These are phyloP conservation scores for Gyps fulvus DNA, from an alignment of 2,113 vertebrate species.

Conservation along the genomic window DNA sequence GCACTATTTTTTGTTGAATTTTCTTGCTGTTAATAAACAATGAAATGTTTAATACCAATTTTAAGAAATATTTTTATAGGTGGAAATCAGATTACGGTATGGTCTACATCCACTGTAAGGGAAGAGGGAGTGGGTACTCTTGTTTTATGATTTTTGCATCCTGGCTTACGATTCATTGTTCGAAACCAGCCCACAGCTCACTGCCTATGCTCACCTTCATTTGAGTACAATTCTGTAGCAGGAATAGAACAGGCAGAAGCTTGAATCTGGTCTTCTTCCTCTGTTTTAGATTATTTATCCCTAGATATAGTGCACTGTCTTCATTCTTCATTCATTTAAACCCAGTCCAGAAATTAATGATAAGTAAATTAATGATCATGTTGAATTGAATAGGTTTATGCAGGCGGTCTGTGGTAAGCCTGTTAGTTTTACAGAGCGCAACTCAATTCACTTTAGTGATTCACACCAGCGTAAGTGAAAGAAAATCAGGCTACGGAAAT, in stretches of 20 bases:
- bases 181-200: background rate
- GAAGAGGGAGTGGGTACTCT: background rate
- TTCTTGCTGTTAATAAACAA: constrained; percentile 14
- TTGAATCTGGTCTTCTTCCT: background rate
- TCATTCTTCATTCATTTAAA: background rate
- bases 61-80: background rate
- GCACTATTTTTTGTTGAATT: background rate
- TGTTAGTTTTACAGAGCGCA: background rate
- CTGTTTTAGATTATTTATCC: background rate
- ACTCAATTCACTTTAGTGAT: background rate
- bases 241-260: background rate
- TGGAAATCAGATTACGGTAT: background rate
- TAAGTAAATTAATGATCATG: background rate
- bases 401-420: background rate
- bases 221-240: background rate
- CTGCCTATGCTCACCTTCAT: background rate
- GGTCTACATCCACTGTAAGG: background rate
- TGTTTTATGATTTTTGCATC: background rate
- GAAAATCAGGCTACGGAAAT: background rate
- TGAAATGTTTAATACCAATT: background rate
- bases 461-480: background rate
- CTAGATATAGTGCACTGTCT: background rate
- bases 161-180: background rate
- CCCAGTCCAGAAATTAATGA: background rate
- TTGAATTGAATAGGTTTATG: background rate